A percentile compares a stretch with the other conserved stretches of the same genome.
phyloP scores from a whole-genome alignment of 2,113 vertebrate species.

The Dermatemys mawii region DNA sequence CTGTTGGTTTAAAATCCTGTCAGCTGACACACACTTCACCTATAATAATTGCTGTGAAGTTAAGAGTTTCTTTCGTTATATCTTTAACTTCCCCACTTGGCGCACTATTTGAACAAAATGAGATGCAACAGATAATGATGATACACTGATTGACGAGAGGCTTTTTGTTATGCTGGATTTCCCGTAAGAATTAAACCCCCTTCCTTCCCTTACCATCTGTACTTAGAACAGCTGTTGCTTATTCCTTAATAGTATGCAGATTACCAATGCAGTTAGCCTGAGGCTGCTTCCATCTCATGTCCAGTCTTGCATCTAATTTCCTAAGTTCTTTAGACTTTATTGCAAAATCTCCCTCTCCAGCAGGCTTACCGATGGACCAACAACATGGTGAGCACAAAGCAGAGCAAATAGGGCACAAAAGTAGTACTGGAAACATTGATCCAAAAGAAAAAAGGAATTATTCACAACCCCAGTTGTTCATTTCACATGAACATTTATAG shows the following conservation, averaged over 20 bases:
- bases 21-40: background rate
- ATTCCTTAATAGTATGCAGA: background rate
- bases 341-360: background rate
- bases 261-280: background rate
- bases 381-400: background rate
- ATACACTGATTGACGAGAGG: background rate
- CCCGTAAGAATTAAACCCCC: slow-evolving; percentile 15
- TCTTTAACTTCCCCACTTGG: background rate
- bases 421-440: background rate
- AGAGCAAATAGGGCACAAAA: background rate
- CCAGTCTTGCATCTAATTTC: background rate
- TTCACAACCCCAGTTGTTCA: background rate
- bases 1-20: background rate
- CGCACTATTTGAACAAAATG: background rate
- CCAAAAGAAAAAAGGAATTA: background rate
- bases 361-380: background rate
- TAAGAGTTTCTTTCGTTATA: background rate
- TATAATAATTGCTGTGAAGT: background rate
- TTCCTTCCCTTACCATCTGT: background rate
- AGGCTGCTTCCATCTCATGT: background rate
- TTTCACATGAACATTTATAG: background rate
- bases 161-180: slow-evolving; percentile 36
- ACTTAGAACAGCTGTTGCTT: slow-evolving; percentile 19
- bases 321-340: background rate
- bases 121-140: slow-evolving; percentile 7